These are phyloP conservation scores for Drosophila nigricruria DNA, from an alignment of 2,888 invertebrate genomes.

Conservation along the genomic window DNA sequence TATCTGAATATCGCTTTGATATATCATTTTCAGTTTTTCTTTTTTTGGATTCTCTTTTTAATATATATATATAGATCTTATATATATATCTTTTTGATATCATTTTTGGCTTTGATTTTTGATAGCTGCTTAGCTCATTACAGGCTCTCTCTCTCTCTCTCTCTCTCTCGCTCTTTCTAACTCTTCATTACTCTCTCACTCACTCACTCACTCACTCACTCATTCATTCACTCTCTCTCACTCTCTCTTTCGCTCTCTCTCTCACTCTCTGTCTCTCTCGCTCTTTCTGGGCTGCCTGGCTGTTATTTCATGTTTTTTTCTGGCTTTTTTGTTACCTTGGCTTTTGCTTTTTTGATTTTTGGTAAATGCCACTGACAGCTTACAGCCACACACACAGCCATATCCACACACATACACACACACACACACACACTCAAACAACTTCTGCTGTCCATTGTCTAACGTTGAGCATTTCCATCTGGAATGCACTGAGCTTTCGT, in stretches of 20 bases:
- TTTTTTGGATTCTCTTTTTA: neutral
- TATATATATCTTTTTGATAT: constrained; percentile 23
- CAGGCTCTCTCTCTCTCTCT: constrained; percentile 26
- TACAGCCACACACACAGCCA: constrained; percentile 13
- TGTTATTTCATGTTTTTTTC: constrained; percentile 56
- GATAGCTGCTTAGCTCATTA: constrained; percentile 48
- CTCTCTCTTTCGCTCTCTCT: constrained; percentile 5
- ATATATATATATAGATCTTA: constrained; percentile 1
- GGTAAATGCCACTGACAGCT: constrained; percentile 59
- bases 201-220: constrained; percentile 11
- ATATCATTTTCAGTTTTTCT: constrained; percentile 7
- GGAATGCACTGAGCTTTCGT: constrained; percentile 36
- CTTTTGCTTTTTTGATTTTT: constrained; percentile 69
- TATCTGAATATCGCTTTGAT: constrained; percentile 37
- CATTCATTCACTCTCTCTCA: constrained; percentile 5
- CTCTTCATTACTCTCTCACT: constrained; percentile 9
- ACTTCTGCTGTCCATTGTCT: constrained; percentile 22
- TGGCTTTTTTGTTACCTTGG: constrained; percentile 36
- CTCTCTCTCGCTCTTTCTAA: constrained; percentile 7
- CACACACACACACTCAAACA: neutral
- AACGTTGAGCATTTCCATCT: constrained; percentile 58
- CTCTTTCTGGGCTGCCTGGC: constrained; percentile 56
- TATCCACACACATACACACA: neutral
- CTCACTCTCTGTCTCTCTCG: constrained; percentile 13
- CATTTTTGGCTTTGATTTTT: constrained; percentile 42